phyloP scores from a whole-genome alignment of 2,888 invertebrate genomes.

The Anaspis maculata region DNA sequence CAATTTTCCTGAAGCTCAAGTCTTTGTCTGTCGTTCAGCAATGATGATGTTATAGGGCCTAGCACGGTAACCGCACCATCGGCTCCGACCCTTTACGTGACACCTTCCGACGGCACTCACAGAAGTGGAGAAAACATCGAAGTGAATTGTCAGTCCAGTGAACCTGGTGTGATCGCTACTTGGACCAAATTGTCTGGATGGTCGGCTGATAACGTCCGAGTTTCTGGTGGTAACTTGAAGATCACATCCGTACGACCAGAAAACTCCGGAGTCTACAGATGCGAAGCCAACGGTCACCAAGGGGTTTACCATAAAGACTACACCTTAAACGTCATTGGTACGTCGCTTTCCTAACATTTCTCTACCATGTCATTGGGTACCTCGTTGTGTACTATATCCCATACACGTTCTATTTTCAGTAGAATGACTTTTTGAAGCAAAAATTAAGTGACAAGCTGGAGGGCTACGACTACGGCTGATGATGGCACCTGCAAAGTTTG shows the following conservation, averaged over 20 bases:
- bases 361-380: too few relatives aligned
- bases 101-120: constrained; percentile 23
- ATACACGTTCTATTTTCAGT: too few relatives aligned
- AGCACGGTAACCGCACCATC: constrained; percentile 3
- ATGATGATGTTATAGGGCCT: constrained; percentile 11
- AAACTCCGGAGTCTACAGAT: constrained; percentile 62
- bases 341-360: too few relatives aligned
- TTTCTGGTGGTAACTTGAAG: constrained; percentile 48
- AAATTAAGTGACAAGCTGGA: too few relatives aligned
- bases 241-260: constrained; percentile 50
- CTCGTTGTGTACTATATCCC: too few relatives aligned
- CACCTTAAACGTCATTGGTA: constrained; percentile 51
- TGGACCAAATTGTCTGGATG: constrained; percentile 54
- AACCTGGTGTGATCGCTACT: constrained; percentile 45
- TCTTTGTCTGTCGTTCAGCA: too few relatives aligned
- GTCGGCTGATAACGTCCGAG: constrained; percentile 52
- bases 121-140: constrained; percentile 55
- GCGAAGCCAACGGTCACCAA: constrained; percentile 47
- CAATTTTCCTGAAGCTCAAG: too few relatives aligned
- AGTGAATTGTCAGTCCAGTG: constrained; percentile 54
- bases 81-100: constrained; percentile 22
- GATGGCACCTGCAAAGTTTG: too few relatives aligned
- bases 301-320: constrained; percentile 49
- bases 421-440: too few relatives aligned
- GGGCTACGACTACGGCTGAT: too few relatives aligned